A percentile compares a stretch with the other conserved stretches of the same genome.
phyloP scores from a whole-genome alignment of 2,113 vertebrate genomes.

The Periophthalmodon schlosseri region DNA sequence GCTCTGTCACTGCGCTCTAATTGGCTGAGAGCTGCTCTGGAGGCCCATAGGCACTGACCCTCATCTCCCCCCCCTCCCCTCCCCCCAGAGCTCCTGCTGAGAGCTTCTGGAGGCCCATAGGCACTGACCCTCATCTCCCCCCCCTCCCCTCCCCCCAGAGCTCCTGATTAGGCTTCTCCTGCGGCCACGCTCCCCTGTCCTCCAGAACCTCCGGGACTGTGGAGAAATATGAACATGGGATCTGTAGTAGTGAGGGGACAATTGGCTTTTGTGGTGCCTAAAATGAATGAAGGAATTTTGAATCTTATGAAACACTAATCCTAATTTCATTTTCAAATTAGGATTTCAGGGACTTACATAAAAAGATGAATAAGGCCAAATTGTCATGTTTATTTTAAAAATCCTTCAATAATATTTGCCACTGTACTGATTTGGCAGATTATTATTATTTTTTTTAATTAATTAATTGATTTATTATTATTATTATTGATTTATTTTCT shows the following conservation, averaged over 20 bases:
- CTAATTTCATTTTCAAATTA: too few species aligned
- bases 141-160: background rate
- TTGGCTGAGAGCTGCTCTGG: constrained; percentile 71
- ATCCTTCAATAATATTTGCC: too few species aligned
- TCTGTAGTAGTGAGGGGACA: background rate
- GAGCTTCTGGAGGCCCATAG: constrained; percentile 65
- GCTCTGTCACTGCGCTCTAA: constrained; percentile 79
- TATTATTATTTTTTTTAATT: too few species aligned
- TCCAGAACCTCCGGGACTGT: background rate
- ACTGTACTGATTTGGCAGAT: too few species aligned
- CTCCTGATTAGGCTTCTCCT: constrained; percentile 7
- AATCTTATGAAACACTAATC: background rate
- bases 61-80: constrained; percentile 5
- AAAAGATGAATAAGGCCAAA: too few species aligned
- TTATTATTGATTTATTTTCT: too few species aligned
- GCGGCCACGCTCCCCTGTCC: background rate
- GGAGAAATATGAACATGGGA: background rate
- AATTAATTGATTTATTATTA: too few species aligned
- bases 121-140: constrained; percentile 57
- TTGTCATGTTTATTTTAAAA: too few species aligned
- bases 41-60: constrained; percentile 70
- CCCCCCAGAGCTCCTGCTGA: too few species aligned
- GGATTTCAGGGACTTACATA: too few species aligned
- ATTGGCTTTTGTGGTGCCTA: background rate
- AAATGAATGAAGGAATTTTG: background rate